Evolutionary conservation across 2,888 invertebrate genomes (phyloP), one percentile per base, ranked within the genome.

Genomic region (Nomada hirtipes): DNA sequence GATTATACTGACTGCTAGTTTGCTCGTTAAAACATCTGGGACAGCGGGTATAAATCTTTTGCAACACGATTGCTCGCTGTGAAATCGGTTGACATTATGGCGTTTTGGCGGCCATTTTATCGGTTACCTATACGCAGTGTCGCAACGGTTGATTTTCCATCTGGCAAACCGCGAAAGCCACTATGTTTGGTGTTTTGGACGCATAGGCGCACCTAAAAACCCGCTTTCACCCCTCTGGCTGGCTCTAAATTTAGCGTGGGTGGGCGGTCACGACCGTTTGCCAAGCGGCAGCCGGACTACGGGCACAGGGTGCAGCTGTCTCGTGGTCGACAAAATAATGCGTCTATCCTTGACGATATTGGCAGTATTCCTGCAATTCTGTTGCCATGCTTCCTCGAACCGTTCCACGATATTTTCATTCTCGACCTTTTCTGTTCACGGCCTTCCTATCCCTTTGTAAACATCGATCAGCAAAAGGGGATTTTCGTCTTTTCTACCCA

Each of bases 221-320:
- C 83, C 71, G 67, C 63, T 82, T 83, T 68, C 59, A 71, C 82
- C 82, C 85, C 83, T 80, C 74, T 69, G 81, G 75, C 76, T 81
- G 85, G 20, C 82, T 89, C 92, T 92, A 92, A 92, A 92, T 92
- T 91, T 92, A 92, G 90, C 89, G 91, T 92, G 90, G 91, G 92
- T 92, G 91, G 91, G 90, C 90, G 91, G 86, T 80, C 84, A 84
- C 87, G 79, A 87, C 83, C 88, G 90, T 87, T 91, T 89, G 91
- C 90, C 91, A 83, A 76, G 60, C 80, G 89, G 89, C 81, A 89
- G 89, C 88, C 89, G 83, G 88, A 85, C 86, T 78, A 86, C 87
- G 88, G 36, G 86, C 50, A 88, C 87, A 81, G 88, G 85, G 88
- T 89, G 87, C 90, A 91, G 89, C 89, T 90, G 91, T 88, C 86